Evolutionary conservation across 2,888 invertebrate genomes (phyloP), one percentile per base, ranked within the genome.

Genomic region (Tridacna gigas): DNA sequence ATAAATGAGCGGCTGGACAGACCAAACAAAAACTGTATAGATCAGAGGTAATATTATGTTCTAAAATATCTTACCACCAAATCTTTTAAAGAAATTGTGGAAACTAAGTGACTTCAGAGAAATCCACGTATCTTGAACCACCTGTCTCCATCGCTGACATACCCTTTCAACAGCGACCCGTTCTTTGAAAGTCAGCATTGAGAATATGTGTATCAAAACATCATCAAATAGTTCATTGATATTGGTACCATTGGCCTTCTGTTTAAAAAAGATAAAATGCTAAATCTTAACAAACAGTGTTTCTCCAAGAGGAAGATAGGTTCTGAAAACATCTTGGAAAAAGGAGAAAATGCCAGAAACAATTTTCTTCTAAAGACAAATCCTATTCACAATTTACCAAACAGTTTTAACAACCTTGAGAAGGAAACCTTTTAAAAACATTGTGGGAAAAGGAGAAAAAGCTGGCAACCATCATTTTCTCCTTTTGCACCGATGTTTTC

Each of bases 101-200:
- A 90, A 90, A 60, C 88, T 79, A 0, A 90, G 77, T 26, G 78
- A 66, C 66, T 74, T 81, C 26, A 82, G 69, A 22, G 66, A 28
- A 0, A 60, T 67, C 91, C 91, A 91, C 0, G 86, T 28, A 51
- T 77, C 76, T 26, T 86, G 78, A 12, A 88, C 86, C 0, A 86
- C 28, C 7, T 79, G 71, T 74, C 84, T 82, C 91, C 91, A 91
- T 26, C 86, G 74, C 67, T 77, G 82, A 81, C 91, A 90, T 12
- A 91, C 91, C 63, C 90, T 63, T 78, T 91, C 91, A 48, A 90
- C 56, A 15, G 75, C 80, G 9, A 90, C 67, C 37, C 85, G 77
- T 60, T 90, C 88, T 73, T 82, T 86, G 47, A 89, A 74, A 0
- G 87, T 73, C 60, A 91, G 77, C 67, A 86, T 79, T n/a, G 84